Percentiles rank a stretch among this genome's conserved stretches.
phyloP scores from a whole-genome alignment of 2,797 vertebrate species.

The Calcarius lapponicus region DNA sequence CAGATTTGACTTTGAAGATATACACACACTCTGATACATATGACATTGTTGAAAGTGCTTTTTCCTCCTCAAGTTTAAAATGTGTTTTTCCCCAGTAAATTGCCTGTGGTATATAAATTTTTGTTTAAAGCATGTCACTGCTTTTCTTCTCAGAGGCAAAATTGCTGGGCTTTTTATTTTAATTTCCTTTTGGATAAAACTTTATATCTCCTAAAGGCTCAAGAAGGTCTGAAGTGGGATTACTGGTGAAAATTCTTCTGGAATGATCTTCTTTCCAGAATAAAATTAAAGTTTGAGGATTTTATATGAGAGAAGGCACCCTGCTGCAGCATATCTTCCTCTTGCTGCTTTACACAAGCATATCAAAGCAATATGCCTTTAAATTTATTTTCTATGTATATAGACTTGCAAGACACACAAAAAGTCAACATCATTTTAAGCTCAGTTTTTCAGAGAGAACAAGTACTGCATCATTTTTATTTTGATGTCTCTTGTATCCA shows the following conservation, averaged over 20 bases:
- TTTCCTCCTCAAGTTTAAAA: background rate
- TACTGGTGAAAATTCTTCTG: background rate
- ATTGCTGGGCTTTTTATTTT: background rate
- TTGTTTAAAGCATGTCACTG: background rate
- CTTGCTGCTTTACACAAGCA: background rate
- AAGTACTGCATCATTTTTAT: background rate
- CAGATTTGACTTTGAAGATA: background rate
- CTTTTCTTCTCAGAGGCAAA: background rate
- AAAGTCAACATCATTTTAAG: background rate
- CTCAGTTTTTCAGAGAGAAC: background rate
- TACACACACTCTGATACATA: background rate
- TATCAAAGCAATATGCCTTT: background rate
- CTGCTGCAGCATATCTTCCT: background rate
- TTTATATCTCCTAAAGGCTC: background rate
- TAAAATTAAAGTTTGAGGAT: background rate
- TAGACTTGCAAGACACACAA: background rate
- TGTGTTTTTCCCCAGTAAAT: background rate
- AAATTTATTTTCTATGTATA: background rate
- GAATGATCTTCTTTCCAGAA: background rate
- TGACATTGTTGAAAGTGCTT: background rate
- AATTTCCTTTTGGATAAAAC: slow-evolving; percentile 42
- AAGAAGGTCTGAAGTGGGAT: background rate
- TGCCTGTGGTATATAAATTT: background rate
- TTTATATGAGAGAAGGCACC: background rate
- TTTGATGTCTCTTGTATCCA: background rate